Evolutionary conservation across 2,113 vertebrate species (phyloP), one percentile per base, ranked within the genome.

Genomic region (Xenus cinereus): DNA sequence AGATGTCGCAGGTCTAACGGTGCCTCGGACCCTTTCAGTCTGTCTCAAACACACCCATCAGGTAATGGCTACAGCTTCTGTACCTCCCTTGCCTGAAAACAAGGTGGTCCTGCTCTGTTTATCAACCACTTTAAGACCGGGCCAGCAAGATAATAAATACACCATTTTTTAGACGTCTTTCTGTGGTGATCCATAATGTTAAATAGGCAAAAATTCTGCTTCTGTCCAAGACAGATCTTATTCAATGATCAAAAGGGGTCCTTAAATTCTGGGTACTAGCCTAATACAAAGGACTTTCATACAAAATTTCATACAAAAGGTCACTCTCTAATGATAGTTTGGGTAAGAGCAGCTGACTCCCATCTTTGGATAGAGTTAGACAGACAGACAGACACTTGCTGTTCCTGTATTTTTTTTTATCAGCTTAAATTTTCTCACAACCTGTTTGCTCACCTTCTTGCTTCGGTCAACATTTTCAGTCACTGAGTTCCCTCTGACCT

Each of bases 101-200:
- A 45, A 5, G 3, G 8, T 2, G 0, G 14, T 46, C 32, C 56
- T 72, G 46, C 27, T 45, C 7, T 16, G 8, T 48, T 43, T 51
- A 7, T 35, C 35, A 87, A 3, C 7, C 18, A 1, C 1, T 2
- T 14, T 28, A 59, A 48, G 35, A 66, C 12, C 26, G 8, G 17
- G 26, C 15, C 59, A 71, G 33, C 17, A 39, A 45, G 41, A 19
- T 43, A 17, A 39, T 4, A 19, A 7, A 19, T 3, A 6, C 6
- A 6, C 8, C 32, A 9, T 9, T 26, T 50, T 41, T 68, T 39
- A 78, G 39, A n/a, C 20, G 12, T 41, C 60, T 62, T 71, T 67
- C n/a, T 41, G 0, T 37, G 26, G 14, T n/a, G 48, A 67, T 4
- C 4, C n/a, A 14, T 33, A 24, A 45, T 1, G 6, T 30, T 32